Evolutionary conservation across 2,888 invertebrate species (phyloP).

Genomic region (Pelosia muscerda): DNA sequence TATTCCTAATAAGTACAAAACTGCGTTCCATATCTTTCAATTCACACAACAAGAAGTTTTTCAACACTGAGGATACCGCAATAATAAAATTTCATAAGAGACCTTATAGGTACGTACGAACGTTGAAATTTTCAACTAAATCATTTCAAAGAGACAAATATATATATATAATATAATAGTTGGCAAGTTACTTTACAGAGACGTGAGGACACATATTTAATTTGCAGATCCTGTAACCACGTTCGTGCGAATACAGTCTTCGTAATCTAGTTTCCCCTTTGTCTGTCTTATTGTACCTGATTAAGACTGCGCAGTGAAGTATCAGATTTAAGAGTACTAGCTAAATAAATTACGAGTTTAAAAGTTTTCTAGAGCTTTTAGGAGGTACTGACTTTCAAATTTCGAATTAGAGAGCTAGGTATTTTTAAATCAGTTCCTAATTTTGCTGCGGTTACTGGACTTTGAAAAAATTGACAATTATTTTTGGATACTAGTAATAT

Average conservation of each 20-base stretch:
- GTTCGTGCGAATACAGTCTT: conserved; percentile 38
- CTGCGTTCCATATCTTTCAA: neutral
- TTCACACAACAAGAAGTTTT: neutral
- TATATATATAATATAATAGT: no score
- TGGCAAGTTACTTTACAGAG: conserved; percentile 25
- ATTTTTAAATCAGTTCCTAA: no score
- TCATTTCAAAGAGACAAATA: conserved; percentile 38
- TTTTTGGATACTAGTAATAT: no score
- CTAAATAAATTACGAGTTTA: neutral
- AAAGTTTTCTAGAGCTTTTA: no score
- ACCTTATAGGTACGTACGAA: conserved; percentile 8
- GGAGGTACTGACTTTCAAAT: no score
- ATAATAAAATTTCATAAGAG: neutral
- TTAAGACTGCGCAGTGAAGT: conserved; percentile 63
- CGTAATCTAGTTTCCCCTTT: conserved; percentile 60
- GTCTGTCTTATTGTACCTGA: conserved; percentile 60
- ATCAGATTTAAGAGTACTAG: conserved; percentile 44
- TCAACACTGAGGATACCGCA: neutral
- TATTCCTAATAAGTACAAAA: neutral
- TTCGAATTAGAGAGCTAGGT: no score
- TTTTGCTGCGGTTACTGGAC: no score
- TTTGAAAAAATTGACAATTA: no score
- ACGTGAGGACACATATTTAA: conserved; percentile 43
- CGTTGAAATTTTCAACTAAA: conserved; percentile 37
- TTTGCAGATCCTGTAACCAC: conserved; percentile 42